phyloP scores from a whole-genome alignment of 2,113 vertebrate genomes.

The Pangasianodon gigas region DNA sequence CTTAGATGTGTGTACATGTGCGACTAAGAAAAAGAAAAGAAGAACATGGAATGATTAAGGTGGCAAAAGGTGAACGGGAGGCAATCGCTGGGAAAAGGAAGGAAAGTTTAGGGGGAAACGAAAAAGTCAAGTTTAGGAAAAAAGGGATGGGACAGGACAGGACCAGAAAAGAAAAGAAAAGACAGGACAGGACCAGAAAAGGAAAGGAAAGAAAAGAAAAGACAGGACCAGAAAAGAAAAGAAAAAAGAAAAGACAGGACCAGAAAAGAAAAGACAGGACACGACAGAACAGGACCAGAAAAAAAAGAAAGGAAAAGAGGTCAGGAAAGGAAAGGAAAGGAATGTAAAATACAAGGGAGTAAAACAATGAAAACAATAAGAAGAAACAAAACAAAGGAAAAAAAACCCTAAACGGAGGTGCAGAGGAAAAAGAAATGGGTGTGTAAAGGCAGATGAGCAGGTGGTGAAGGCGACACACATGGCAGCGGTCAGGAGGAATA shows the following conservation, averaged over 20 bases:
- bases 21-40: background rate
- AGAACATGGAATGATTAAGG: background rate
- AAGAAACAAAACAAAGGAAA: background rate
- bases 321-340: background rate
- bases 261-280: background rate
- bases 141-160: background rate
- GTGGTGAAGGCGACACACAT: background rate
- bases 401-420: background rate
- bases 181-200: fast-evolving
- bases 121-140: no score
- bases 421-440: background rate
- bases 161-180: background rate
- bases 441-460: background rate
- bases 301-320: background rate
- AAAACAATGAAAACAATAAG: background rate
- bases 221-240: fast-evolving
- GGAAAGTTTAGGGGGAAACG: background rate
- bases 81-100: no score
- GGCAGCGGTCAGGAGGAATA: background rate
- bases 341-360: no score
- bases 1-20: background rate
- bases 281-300: background rate
- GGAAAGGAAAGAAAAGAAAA: fast-evolving
- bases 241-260: no score
- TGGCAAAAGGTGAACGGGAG: no score